Evolutionary conservation across 2,113 vertebrate species (phyloP), one percentile per base, ranked within the genome.

Genomic region (Cyprinodon variegatus): DNA sequence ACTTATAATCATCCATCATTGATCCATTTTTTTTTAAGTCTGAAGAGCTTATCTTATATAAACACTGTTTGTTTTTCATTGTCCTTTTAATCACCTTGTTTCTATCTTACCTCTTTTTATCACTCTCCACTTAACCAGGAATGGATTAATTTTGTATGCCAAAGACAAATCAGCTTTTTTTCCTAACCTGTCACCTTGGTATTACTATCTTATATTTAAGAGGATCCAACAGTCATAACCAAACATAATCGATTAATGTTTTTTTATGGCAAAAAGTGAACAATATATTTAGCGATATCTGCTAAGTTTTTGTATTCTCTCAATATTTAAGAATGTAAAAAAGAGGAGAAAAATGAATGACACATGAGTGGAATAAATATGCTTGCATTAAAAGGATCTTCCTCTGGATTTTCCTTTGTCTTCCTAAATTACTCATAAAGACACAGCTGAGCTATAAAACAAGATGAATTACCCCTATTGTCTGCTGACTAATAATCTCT

Each of bases 401-500:
- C 41, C 11, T 53, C 29, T 62, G 40, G 59, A 75, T 77, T 73
- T 62, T 78, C 67, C 69, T 79, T 83, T 83, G 81, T 81, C 67
- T 70, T 61, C 8, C 10, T 66, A 76, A 86, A 74, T 85, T 65
- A 5, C 39, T 40, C 6, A 1, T 75, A 3, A 36, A 74, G 79
- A 77, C 57, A 45, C 80, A 46, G 75, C 64, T 83, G 68, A 68
- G 62, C 48, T 86, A 17, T 84, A 79, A 88, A 68, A 43, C 68
- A 9, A 15, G 50, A 9, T 83, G 48, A 88, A 70, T 39, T 69
- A 46, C 29, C 40, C 5, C 72, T 53, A 83, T 91, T 90, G 86
- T 91, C 82, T 74, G 74, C 73, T 17, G 39, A 80, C 5, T 65
- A 13, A 79, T 90, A 90, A 93, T 87, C 90, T 87, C 67, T 61